Evolutionary conservation across 2,113 vertebrate genomes (phyloP).

Genomic region (Lipotes vexillifer): DNA sequence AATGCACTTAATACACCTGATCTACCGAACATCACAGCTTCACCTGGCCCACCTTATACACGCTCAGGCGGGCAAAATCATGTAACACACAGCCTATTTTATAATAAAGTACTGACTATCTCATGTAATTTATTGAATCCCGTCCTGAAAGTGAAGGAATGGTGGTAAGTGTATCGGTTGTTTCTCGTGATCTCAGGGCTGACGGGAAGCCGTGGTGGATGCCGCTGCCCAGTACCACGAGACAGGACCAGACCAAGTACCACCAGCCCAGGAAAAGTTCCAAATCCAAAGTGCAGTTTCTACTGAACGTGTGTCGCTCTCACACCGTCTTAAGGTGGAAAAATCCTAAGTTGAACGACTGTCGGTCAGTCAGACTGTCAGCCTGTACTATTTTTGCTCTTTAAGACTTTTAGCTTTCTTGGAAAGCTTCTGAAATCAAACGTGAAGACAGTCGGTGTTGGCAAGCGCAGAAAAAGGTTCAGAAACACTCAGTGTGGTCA

Average conservation of each 20-base stretch:
- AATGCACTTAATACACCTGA: rapidly evolving
- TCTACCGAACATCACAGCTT: not conserved
- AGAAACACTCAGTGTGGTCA: rapidly evolving
- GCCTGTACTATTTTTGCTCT: rapidly evolving
- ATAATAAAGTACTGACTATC: not conserved
- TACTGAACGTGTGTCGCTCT: rapidly evolving
- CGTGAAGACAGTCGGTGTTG: too few species aligned
- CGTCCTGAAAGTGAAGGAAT: not conserved
- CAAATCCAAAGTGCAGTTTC: not conserved
- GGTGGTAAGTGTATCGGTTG: rapidly evolving
- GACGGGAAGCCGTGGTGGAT: not conserved
- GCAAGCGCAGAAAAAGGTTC: not conserved
- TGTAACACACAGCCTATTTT: not conserved
- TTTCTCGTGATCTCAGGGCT: too few species aligned
- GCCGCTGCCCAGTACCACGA: not conserved
- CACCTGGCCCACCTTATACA: not conserved
- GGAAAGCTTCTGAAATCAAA: not conserved
- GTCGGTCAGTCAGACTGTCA: too few species aligned
- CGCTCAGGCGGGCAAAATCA: not conserved
- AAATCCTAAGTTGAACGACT: not conserved
- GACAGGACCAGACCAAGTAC: not conserved
- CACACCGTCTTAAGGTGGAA: not conserved
- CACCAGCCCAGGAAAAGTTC: not conserved
- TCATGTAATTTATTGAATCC: not conserved
- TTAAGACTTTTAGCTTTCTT: not conserved